Evolutionary conservation across 2,797 vertebrate species (phyloP).

Genomic region (Pygocentrus nattereri): DNA sequence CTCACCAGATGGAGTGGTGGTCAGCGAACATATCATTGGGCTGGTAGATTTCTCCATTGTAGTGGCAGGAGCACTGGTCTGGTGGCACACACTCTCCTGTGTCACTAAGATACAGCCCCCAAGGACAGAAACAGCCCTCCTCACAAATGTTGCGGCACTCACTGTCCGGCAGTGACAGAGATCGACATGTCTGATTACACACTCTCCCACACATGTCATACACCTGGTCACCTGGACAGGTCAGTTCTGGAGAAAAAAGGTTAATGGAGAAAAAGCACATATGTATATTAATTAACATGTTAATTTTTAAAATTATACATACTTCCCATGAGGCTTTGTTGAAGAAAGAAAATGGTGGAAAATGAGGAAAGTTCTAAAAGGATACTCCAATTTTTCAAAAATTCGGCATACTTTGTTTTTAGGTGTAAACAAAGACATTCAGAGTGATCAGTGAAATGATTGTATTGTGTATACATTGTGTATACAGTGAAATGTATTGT

Average conservation of each 20-base stretch:
- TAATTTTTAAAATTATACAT: background rate
- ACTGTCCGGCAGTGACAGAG: constrained; percentile 88
- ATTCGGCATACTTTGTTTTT: too few species aligned
- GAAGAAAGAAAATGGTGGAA: background rate
- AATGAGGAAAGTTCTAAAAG: too few species aligned
- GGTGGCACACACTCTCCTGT: constrained; percentile 85
- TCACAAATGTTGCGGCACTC: constrained; percentile 76
- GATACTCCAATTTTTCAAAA: too few species aligned
- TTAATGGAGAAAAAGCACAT: constrained; percentile 28
- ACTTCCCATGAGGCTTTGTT: background rate
- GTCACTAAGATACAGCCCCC: constrained; percentile 84
- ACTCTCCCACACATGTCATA: constrained; percentile 86
- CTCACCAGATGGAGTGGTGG: constrained; percentile 91
- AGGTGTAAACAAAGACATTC: too few species aligned
- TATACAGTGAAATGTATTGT: too few species aligned
- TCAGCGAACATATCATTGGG: constrained; percentile 91
- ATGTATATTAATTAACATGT: constrained; percentile 2
- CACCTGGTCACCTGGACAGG: constrained; percentile 84
- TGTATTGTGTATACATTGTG: too few species aligned
- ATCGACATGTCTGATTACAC: constrained; percentile 90
- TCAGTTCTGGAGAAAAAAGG: constrained; percentile 76
- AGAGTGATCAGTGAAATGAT: too few species aligned
- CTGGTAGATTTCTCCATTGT: constrained; percentile 93
- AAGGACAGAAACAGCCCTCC: constrained; percentile 94
- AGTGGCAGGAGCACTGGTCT: constrained; percentile 89